A percentile compares a stretch with the other conserved stretches of the same genome.
Conservation (phyloP, 2,113 vertebrate genomes). For the Pycnonotus jocosus region DNA sequence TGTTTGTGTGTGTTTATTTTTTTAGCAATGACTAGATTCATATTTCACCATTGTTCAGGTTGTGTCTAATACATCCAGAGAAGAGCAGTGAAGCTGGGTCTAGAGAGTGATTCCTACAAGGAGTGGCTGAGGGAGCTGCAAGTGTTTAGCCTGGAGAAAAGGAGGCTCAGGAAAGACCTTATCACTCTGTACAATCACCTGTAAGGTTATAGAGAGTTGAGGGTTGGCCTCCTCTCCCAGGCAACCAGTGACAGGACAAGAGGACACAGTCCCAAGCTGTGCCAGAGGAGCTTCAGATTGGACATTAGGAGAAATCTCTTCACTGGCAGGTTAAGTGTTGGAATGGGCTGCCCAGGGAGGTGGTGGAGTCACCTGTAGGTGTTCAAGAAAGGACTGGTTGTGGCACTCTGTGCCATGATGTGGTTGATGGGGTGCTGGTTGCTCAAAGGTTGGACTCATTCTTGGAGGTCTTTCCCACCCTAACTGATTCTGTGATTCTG, state of each 20-base stretch:
- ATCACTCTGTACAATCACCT: not conserved
- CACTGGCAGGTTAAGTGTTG: not conserved
- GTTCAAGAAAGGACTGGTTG: not conserved
- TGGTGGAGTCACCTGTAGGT: not conserved
- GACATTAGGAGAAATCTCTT: not conserved
- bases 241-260: not conserved
- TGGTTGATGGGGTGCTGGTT: not conserved
- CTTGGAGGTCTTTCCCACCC: not conserved
- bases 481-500: not conserved
- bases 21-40: not conserved
- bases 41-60: not conserved
- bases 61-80: not conserved
- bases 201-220: rapidly evolving
- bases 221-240: rapidly evolving
- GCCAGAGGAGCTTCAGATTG: not conserved
- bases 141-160: not conserved
- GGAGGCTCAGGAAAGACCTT: not conserved
- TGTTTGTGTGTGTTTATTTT: not conserved
- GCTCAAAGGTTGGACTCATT: not conserved
- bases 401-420: not conserved
- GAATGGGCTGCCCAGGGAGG: not conserved
- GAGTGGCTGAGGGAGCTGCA: not conserved
- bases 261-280: not conserved
- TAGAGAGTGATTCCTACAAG: not conserved
- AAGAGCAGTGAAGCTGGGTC: not conserved